These are phyloP conservation scores for Nemopilema nomurai DNA, from an alignment of 30 jellyfish, hydroid and myxozoan genomes.

Conservation along the genomic window DNA sequence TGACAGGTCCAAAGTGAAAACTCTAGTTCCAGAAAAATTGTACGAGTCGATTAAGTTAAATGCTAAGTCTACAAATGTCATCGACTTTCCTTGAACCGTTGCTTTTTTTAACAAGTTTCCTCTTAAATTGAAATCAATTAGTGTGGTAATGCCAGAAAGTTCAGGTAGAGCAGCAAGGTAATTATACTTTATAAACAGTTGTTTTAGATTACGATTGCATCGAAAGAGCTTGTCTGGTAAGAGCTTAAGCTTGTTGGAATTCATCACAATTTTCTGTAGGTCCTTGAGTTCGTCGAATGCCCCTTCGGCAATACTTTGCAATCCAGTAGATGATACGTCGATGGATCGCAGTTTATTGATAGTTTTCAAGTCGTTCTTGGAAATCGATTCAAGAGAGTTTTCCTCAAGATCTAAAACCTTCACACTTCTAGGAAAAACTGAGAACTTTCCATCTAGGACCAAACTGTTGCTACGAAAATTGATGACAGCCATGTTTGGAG, in stretches of 20 bases:
- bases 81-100: no score
- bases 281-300: neutral
- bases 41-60: no score
- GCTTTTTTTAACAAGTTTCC: no score
- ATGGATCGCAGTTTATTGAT: neutral
- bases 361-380: neutral
- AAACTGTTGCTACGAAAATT: neutral
- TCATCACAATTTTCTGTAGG: neutral
- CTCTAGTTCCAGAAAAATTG: neutral
- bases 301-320: neutral
- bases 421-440: slow-evolving; percentile 3
- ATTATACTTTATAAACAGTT: no score
- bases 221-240: neutral
- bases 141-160: no score
- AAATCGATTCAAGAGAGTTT: neutral
- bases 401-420: neutral
- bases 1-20: slow-evolving; percentile 12
- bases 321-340: neutral
- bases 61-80: no score
- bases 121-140: no score
- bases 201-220: neutral
- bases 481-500: neutral
- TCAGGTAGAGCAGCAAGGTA: no score
- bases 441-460: slow-evolving; percentile 13
- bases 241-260: neutral